Evolutionary conservation across 1,140 invertebrate genomes (phyloP), one percentile per base, ranked within the genome.

Genomic region (Macrocentrus cingulum): DNA sequence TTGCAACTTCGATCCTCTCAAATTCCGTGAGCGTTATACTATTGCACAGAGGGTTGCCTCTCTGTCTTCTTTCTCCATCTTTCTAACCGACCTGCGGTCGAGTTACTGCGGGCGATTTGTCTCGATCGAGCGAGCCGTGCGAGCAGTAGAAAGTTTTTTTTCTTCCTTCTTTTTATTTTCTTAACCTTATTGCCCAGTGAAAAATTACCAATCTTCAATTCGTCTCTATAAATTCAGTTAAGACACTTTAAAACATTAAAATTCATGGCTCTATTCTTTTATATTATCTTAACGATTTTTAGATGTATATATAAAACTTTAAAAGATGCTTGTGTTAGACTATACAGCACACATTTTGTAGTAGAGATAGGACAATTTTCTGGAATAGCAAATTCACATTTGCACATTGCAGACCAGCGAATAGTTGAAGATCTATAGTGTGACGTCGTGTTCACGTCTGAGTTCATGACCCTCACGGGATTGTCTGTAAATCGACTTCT

Each of bases 101-200:
- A 53, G 54, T 61, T 61, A 61, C 60, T 61, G 55, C 60, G 60
- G 60, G 60, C 54, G 55, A 61, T 57, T 61, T 57, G 60, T 61
- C 60, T 61, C 54, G 60, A 61, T 61, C 54, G 52, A 54, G 15
- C n/a, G 20, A 32, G 15, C 54, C 49, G 23, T 44, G 41, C n/a
- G 25, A 6, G 7, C 32, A 16, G 19, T 46, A 3, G 19, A 20
- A 32, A 6, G 15, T 44, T 16, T 15, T 32, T 39, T 16, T 39
- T 32, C 22, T 53, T 53, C 34, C 41, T 25, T 36, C 15, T 36
- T 34, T 51, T 16, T 51, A 9, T 49, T 49, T 29, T 18, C 39
- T n/a, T n/a, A n/a, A n/a, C n/a, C n/a, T n/a, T n/a, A n/a, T n/a
- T n/a, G n/a, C 11, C 42, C 13, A 1, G 32, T 45, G 34, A 37